phyloP scores from a whole-genome alignment of 1,140 invertebrate genomes.

The Cydia strobilella region DNA sequence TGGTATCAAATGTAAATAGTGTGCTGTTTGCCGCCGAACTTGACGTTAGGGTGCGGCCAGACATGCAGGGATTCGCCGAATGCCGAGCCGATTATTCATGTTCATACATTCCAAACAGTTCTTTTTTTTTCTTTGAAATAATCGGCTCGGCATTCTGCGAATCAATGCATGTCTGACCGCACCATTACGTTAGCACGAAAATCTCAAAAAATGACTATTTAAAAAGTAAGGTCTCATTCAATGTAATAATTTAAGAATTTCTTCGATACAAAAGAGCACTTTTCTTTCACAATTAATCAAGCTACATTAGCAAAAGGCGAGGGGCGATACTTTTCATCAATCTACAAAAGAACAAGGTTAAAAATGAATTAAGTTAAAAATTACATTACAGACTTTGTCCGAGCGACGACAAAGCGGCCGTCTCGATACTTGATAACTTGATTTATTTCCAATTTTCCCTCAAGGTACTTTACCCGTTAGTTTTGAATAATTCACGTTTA shows the following conservation, averaged over 20 bases:
- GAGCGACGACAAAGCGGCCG: not conserved
- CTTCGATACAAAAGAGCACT: not conserved
- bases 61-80: too few species aligned
- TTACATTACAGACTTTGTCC: conserved; percentile 4
- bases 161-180: too few species aligned
- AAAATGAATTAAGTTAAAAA: not conserved
- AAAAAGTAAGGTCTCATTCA: not conserved
- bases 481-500: too few species aligned
- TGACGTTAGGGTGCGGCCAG: too few species aligned
- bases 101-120: too few species aligned
- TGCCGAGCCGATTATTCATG: too few species aligned
- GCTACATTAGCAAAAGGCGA: conserved; percentile 2
- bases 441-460: conserved; percentile 11
- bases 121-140: too few species aligned
- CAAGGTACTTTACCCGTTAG: not conserved
- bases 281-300: not conserved
- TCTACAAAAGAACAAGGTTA: not conserved
- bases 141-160: too few species aligned
- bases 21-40: too few species aligned
- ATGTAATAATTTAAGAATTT: not conserved
- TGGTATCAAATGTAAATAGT: too few species aligned
- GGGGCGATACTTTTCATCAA: conserved; percentile 1
- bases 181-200: not conserved
- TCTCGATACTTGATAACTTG: conserved; percentile 15
- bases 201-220: not conserved